These are phyloP conservation scores for Malthinus seriepunctatus DNA, from an alignment of 2,888 invertebrate species.

Conservation along the genomic window DNA sequence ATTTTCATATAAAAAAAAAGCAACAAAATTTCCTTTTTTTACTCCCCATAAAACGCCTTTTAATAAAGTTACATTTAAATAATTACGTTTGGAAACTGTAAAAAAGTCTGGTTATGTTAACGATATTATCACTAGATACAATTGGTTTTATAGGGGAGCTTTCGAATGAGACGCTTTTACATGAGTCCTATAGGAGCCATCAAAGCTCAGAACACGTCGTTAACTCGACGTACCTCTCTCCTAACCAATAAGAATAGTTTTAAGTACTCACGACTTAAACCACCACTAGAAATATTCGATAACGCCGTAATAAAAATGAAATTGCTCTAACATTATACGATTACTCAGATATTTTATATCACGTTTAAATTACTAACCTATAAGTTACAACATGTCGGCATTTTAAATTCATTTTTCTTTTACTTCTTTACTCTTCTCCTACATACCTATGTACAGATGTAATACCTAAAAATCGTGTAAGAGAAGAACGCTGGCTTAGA, in stretches of 20 bases:
- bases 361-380: too few relatives aligned
- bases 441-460: too few relatives aligned
- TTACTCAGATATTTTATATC: too few relatives aligned
- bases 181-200: conserved; percentile 47
- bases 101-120: conserved; percentile 34
- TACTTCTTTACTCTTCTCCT: too few relatives aligned
- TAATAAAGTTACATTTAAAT: conserved; percentile 8
- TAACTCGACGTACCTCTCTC: conserved; percentile 38
- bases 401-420: too few relatives aligned
- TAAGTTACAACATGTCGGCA: too few relatives aligned
- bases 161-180: conserved; percentile 39
- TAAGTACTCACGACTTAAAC: conserved; percentile 16
- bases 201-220: conserved; percentile 40
- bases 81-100: conserved; percentile 9
- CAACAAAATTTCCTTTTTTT: neutral
- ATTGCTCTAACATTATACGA: too few relatives aligned
- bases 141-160: conserved; percentile 45
- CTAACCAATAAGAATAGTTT: conserved; percentile 30
- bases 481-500: too few relatives aligned
- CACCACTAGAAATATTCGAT: conserved; percentile 1
- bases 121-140: conserved; percentile 36
- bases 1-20: neutral
- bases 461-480: too few relatives aligned
- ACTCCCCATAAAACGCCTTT: neutral
- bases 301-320: too few relatives aligned